Percentiles rank a stretch among this genome's conserved stretches.
phyloP scores from a whole-genome alignment of 2,113 vertebrate genomes.

The Cacatua alba region DNA sequence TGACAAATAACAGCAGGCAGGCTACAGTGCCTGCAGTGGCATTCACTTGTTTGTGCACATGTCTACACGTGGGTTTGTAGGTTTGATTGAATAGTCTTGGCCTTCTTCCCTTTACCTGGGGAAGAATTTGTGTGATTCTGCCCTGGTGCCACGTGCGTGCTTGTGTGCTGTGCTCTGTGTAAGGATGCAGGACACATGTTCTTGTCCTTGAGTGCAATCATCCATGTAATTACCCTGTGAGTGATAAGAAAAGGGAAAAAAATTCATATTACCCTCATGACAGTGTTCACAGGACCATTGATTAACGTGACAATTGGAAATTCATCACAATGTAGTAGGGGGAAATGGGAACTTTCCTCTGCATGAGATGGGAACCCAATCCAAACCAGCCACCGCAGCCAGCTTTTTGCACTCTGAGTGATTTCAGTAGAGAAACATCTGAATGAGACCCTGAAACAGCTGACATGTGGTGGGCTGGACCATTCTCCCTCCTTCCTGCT shows the following conservation, averaged over 20 bases:
- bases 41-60: neutral
- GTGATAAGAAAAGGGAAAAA: neutral
- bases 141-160: neutral
- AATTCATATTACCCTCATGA: neutral
- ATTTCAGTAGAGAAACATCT: neutral
- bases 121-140: neutral
- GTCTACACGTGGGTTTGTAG: neutral
- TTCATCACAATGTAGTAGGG: neutral
- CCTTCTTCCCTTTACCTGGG: neutral
- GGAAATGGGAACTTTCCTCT: neutral
- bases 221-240: slow-evolving; percentile 50
- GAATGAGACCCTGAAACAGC: neutral
- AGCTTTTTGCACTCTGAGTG: neutral
- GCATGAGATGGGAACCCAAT: neutral
- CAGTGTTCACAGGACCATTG: neutral
- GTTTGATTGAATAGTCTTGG: neutral
- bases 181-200: neutral
- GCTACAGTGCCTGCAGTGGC: neutral
- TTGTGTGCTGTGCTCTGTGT: neutral
- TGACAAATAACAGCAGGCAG: neutral
- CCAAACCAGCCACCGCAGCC: neutral
- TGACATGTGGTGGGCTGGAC: neutral
- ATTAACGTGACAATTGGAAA: slow-evolving; percentile 32
- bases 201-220: slow-evolving; percentile 45
- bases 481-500: neutral